Base-by-base conservation (phyloP, 2,113 vertebrate species). In the Crotophaga sulcirostris region DNA sequence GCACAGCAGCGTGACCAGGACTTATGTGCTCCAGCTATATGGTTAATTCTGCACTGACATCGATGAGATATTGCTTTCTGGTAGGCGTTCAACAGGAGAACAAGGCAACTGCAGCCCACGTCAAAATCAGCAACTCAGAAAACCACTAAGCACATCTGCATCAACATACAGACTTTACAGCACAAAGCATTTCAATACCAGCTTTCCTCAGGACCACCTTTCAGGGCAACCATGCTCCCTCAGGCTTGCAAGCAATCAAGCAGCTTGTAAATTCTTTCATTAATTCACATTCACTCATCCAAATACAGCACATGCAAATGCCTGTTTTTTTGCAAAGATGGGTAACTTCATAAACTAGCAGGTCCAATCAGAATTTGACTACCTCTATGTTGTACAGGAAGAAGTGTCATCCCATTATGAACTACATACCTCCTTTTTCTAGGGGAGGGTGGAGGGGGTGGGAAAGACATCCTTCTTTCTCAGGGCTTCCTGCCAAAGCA, bases 21-120 rank as follows among this genome's bases (percentile, higher is more conserved):
- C 23, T 77, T 47, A 29, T 5, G 4, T 7, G 16, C 42, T 69
- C 33, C 63, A 77, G 28, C n/a, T 83, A 26, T 12, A 49, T 0
- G 51, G 23, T 59, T 60, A 79, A 68, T 44, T 69, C 58, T 66
- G 45, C 59, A n/a, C 63, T 80, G 54, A 45, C 38, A 77, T 13
- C 0, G 0, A 36, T 17, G 13, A 86, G 12, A 19, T 40, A 26
- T 0, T 77, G 51, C 40, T 85, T 85, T 64, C 58, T 47, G n/a
- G 38, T 2, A 78, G 45, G 67, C 20, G 26, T 68, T 68, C 75
- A 90, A 5, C 19, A 63, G 40, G 34, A 90, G 47, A 87, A 90
- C 23, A 85, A 92, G 82, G 9, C 8, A 13, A 72, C 36, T 82
- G 72, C 86, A 75, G 25, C 12, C 33, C 58, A 21, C 5, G 33